These are phyloP conservation scores for Drosophila biarmipes DNA, from an alignment of 1,140 invertebrate genomes.

Conservation along the genomic window DNA sequence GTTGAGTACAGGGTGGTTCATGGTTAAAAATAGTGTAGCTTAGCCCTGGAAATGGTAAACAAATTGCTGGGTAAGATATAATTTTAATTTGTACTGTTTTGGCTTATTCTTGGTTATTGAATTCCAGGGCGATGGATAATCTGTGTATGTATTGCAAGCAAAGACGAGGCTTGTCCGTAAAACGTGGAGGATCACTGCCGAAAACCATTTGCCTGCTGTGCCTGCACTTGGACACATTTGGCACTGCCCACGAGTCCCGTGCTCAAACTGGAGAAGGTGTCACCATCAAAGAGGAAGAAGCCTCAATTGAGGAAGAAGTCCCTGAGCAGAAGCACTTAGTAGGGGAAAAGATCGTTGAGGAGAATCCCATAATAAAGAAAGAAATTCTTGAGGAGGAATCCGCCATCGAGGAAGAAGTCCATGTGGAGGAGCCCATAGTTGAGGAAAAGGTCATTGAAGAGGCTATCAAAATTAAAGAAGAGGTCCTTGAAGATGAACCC, in stretches of 20 bases:
- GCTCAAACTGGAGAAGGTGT: not conserved
- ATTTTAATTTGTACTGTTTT: not conserved
- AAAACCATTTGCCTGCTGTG: not conserved
- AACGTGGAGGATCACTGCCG: not conserved
- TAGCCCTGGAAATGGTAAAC: conserved; percentile 5
- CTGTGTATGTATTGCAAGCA: not conserved
- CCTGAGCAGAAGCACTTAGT: not conserved
- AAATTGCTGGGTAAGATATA: not conserved
- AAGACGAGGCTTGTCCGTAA: not conserved
- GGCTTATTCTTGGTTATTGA: not conserved
- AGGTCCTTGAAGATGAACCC: not conserved
- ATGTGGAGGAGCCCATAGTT: not conserved
- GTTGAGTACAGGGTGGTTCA: not conserved
- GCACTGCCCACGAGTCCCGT: not conserved
- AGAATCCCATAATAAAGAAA: not conserved
- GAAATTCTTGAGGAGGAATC: not conserved
- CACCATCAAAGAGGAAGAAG: not conserved
- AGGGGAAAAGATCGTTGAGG: not conserved
- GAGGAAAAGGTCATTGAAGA: not conserved
- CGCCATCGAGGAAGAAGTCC: not conserved
- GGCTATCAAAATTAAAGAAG: not conserved
- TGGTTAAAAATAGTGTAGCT: not conserved
- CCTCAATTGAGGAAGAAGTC: not conserved
- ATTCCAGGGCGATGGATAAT: not conserved
- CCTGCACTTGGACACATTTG: conserved; percentile 1